phyloP scores from a whole-genome alignment of 2,888 invertebrate genomes.

The Taphrorychus bicolor region DNA sequence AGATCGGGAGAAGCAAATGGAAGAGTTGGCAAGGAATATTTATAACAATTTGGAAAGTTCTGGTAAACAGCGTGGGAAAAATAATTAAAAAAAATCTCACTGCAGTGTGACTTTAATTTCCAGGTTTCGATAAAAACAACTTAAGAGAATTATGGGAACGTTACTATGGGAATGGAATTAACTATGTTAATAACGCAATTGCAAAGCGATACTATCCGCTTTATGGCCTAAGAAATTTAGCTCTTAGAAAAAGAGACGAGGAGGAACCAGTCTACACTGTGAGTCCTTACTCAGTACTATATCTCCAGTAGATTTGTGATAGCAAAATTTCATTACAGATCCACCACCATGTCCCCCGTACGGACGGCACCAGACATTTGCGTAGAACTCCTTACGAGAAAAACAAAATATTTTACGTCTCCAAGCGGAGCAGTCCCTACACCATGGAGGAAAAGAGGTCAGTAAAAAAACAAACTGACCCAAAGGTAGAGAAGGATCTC shows the following conservation, averaged over 20 bases:
- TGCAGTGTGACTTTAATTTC: background rate
- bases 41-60: conserved; percentile 51
- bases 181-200: conserved; percentile 48
- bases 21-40: conserved; percentile 53
- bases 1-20: conserved; percentile 60
- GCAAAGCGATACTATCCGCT: conserved; percentile 51
- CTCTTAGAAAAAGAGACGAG: conserved; percentile 51
- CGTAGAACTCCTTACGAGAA: conserved; percentile 40
- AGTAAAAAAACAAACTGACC: conserved; percentile 65
- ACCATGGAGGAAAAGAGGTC: conserved; percentile 50
- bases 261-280: conserved; percentile 32
- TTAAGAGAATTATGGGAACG: conserved; percentile 66
- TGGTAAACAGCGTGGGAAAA: too few species aligned
- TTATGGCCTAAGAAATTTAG: conserved; percentile 53
- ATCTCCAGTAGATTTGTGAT: background rate
- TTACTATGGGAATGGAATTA: conserved; percentile 50
- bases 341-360: conserved; percentile 42
- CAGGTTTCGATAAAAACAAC: conserved; percentile 53
- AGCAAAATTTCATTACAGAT: conserved; percentile 23
- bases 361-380: conserved; percentile 43
- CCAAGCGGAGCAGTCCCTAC: conserved; percentile 66
- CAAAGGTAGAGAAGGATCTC: conserved; percentile 73
- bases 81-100: conserved; percentile 6
- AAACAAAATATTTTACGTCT: conserved; percentile 70
- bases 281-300: too few species aligned